Conservation (phyloP, 2,888 invertebrate species). For the Acanthosepion pharaonis region DNA sequence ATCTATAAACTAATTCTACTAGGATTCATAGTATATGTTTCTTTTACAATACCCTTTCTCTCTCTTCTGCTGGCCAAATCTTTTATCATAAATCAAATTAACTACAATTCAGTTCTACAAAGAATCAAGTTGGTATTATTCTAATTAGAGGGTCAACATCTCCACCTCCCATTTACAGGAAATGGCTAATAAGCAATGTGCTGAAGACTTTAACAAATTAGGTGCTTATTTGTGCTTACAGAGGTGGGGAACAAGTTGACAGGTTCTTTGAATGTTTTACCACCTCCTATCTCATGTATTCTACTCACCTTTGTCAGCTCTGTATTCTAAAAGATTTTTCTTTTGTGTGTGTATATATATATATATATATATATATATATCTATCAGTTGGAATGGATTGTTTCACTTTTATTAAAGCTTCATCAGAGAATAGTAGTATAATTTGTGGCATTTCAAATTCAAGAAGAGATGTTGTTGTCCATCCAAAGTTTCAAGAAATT, state of each 20-base stretch:
- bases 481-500: too few relatives aligned
- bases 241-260: neutral
- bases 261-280: neutral
- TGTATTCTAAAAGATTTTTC: neutral
- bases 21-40: neutral
- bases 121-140: neutral
- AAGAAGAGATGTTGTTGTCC: too few relatives aligned
- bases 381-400: too few relatives aligned
- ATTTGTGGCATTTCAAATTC: too few relatives aligned
- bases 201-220: neutral
- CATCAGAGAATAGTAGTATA: too few relatives aligned
- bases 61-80: neutral
- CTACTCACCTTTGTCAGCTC: too few relatives aligned
- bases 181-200: constrained; percentile 8
- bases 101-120: neutral
- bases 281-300: neutral
- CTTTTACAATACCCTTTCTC: neutral
- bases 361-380: too few relatives aligned
- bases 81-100: constrained; percentile 14
- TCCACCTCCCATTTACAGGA: neutral
- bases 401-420: too few relatives aligned
- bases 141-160: neutral
- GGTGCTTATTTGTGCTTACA: neutral
- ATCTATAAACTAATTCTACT: neutral
- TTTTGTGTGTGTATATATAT: too few relatives aligned